Evolutionary conservation across 2,888 invertebrate species (phyloP), one percentile per base, ranked within the genome.

Genomic region (Diplazon laetatorius): DNA sequence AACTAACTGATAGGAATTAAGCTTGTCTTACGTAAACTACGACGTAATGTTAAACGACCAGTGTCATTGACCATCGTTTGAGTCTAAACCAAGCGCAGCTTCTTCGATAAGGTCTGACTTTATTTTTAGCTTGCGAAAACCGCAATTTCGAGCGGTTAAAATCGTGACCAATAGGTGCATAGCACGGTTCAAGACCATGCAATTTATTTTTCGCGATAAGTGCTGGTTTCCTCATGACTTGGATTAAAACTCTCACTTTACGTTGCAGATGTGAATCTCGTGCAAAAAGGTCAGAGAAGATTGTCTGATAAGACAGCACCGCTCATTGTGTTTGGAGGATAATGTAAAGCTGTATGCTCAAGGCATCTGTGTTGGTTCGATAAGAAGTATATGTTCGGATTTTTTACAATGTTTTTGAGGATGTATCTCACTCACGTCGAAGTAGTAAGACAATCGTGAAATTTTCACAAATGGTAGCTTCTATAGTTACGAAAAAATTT

Each of bases 211-310:
- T 12, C 18, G 20, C 10, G 48, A 48, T 46, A 65, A 65, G 16
- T 10, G 10, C 12, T 2, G 42, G n/a, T 39, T 50, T 20, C 37
- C 3, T 18, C 22, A 1, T 18, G 22, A 60, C n/a, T 10, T 39
- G 8, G 22, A 42, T 42, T 22, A 20, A 22, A 14, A 48, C 10
- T 10, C 10, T 18, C 10, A 4, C n/a, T 9, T 39, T 39, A 16
- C 44, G 42, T 30, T 62, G 9, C 42, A 66, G 35, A 20, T 14
- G 39, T 42, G 42, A 39, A 25, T 14, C 62, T 62, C 16, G 12
- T 2, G 44, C 25, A 44, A 30, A n/a, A 71, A 72, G 71, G 44
- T 72, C 55, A 55, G 10, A 63, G 35, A 63, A 16, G 20, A 70
- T 60, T 22, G 39, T 6, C 0, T 2, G 60, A 60, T 50, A 50